A percentile compares a stretch with the other conserved stretches of the same genome.
Evolutionary conservation across 2,888 invertebrate species (phyloP).

Genomic region (Ophion slaviceki): DNA sequence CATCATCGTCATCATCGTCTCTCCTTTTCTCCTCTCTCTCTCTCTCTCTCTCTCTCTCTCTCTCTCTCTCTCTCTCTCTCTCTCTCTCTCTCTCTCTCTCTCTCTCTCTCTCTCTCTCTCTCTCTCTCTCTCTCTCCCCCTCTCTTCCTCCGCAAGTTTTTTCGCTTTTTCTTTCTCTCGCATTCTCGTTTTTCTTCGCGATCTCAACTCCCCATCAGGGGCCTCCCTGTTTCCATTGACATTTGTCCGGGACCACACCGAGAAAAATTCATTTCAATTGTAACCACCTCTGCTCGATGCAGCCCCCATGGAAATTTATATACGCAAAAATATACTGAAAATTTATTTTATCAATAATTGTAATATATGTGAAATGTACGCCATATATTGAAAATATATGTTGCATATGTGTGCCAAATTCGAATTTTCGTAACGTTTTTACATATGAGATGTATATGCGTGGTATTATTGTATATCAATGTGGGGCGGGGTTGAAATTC

Average conservation of each 20-base stretch:
- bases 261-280: conserved; percentile 12
- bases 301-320: too few relatives aligned
- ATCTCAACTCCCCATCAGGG: conserved; percentile 26
- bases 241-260: conserved; percentile 14
- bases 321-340: too few relatives aligned
- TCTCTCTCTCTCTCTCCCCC: conserved; percentile 55
- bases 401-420: too few relatives aligned
- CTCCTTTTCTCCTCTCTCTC: conserved; percentile 47
- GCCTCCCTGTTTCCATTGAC: conserved; percentile 28
- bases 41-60: conserved; percentile 55
- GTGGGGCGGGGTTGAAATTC: too few relatives aligned
- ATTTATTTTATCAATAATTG: too few relatives aligned
- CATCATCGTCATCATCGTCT: neutral
- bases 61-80: conserved; percentile 52
- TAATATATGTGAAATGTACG: too few relatives aligned
- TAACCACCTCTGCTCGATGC: neutral
- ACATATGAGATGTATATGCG: too few relatives aligned
- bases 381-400: too few relatives aligned
- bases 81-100: conserved; percentile 49
- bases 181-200: conserved; percentile 63
- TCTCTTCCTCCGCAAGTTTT: conserved; percentile 50
- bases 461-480: too few relatives aligned
- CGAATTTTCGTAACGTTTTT: too few relatives aligned
- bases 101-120: conserved; percentile 49
- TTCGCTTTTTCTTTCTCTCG: conserved; percentile 52